phyloP scores from a whole-genome alignment of 2,113 vertebrate genomes.

The Antechinus flavipes region DNA sequence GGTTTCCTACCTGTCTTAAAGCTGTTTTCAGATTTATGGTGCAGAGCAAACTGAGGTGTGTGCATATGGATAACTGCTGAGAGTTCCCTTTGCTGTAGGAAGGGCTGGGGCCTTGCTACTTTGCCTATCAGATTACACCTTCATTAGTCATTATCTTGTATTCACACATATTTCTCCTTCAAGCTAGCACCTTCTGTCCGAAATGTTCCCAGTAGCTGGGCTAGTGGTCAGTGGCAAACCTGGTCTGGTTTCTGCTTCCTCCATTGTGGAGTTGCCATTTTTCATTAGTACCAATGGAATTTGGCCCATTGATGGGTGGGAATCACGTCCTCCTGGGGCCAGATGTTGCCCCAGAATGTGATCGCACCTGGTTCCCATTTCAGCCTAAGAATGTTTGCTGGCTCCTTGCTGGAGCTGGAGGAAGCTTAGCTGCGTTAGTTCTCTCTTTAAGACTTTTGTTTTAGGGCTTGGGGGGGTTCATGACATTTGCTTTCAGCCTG shows the following conservation, averaged over 20 bases:
- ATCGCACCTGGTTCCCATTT: constrained; percentile 3
- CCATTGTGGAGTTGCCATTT: not conserved
- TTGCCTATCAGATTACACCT: not conserved
- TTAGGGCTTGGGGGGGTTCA: not conserved
- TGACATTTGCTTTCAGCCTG: not conserved
- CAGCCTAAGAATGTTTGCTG: not conserved
- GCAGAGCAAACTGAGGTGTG: not conserved
- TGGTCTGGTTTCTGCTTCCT: not conserved
- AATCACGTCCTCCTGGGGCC: not conserved
- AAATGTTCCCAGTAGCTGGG: not conserved
- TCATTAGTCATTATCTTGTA: not conserved
- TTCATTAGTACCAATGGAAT: not conserved
- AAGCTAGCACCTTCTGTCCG: not conserved
- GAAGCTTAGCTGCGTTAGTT: not conserved
- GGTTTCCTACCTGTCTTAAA: constrained; percentile 4
- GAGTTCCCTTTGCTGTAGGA: not conserved
- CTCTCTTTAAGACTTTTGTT: constrained; percentile 6
- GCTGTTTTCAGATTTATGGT: not conserved
- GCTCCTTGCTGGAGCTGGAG: not conserved
- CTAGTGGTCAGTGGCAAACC: not conserved
- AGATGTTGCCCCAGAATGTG: not conserved
- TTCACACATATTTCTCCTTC: not conserved
- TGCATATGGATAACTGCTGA: not conserved
- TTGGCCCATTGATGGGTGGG: not conserved
- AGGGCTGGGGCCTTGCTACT: not conserved